A percentile compares a stretch with the other conserved stretches of the same genome.
These are phyloP conservation scores for Ostrea edulis DNA, from an alignment of 1,140 invertebrate genomes.

Conservation along the genomic window DNA sequence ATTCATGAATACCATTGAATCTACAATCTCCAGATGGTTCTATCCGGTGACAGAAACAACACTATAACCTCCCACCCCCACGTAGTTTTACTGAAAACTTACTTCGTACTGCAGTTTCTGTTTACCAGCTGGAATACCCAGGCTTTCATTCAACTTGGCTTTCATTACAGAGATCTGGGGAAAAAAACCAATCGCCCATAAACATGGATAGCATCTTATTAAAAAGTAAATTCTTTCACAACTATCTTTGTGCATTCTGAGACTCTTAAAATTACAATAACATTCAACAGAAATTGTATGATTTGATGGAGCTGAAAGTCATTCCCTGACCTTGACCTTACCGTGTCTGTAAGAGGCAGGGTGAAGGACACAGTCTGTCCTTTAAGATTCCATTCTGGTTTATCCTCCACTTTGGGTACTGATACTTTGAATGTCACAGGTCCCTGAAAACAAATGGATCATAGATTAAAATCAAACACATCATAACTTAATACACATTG, in stretches of 20 bases:
- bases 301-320: background rate
- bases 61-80: too few species aligned
- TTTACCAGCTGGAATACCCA: slow-evolving; percentile 97
- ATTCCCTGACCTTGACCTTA: slow-evolving; percentile 66
- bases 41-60: too few species aligned
- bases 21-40: too few species aligned
- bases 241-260: background rate
- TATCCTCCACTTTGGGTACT: slow-evolving; percentile 90
- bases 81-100: slow-evolving; percentile 47
- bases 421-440: slow-evolving; percentile 89
- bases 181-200: background rate
- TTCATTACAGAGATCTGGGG: slow-evolving; percentile 90
- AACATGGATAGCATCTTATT: too few species aligned
- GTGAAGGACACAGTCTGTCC: slow-evolving; percentile 92
- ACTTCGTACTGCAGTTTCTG: slow-evolving; percentile 97
- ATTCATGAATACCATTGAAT: too few species aligned
- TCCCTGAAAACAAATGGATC: slow-evolving; percentile 77
- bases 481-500: background rate
- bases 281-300: background rate
- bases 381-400: slow-evolving; percentile 97
- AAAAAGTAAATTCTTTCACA: background rate
- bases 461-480: background rate
- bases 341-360: slow-evolving; percentile 88
- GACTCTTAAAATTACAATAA: background rate
- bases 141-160: slow-evolving; percentile 91